These are phyloP conservation scores for Drosophila paramelanica DNA, from an alignment of 2,888 invertebrate species.

Conservation along the genomic window DNA sequence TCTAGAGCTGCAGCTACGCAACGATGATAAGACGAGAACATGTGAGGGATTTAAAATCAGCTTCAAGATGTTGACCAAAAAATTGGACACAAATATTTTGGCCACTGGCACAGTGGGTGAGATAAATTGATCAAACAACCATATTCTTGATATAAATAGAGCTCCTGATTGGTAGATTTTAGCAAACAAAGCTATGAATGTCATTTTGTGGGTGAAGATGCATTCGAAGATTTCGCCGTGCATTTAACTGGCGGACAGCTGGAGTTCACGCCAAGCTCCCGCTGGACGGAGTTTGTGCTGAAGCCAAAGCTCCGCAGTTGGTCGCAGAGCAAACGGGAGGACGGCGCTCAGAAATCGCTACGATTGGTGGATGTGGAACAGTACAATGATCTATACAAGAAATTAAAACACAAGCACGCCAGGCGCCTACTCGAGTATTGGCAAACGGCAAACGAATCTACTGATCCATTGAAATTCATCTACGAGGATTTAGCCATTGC, in stretches of 20 bases:
- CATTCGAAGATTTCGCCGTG: slow-evolving; percentile 70
- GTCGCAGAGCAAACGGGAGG: slow-evolving; percentile 55
- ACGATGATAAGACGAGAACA: slow-evolving; percentile 2
- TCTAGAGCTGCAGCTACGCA: slow-evolving; percentile 33
- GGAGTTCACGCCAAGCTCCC: slow-evolving; percentile 23
- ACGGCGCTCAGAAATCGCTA: slow-evolving; percentile 86
- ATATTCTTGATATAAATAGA: background rate
- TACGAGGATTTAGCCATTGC: slow-evolving; percentile 98
- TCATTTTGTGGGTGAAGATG: slow-evolving; percentile 50
- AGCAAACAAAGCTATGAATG: slow-evolving; percentile 64
- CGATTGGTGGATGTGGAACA: slow-evolving; percentile 88
- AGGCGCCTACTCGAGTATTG: slow-evolving; percentile 91
- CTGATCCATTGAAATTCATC: slow-evolving; percentile 97
- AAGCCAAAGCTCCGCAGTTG: slow-evolving; percentile 86
- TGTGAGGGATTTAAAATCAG: slow-evolving; percentile 66
- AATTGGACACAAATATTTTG: slow-evolving; percentile 48
- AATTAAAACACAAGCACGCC: slow-evolving; percentile 92
- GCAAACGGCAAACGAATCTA: slow-evolving; percentile 95
- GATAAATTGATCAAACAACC: background rate
- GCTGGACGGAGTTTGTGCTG: slow-evolving; percentile 79
- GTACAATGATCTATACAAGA: slow-evolving; percentile 90
- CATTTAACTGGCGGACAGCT: slow-evolving; percentile 45
- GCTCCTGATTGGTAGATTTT: slow-evolving; percentile 65
- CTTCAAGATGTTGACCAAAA: slow-evolving; percentile 77
- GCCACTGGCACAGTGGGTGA: slow-evolving; percentile 75